Conservation (phyloP, 2,888 invertebrate species). For the Pherbina coryleti region DNA sequence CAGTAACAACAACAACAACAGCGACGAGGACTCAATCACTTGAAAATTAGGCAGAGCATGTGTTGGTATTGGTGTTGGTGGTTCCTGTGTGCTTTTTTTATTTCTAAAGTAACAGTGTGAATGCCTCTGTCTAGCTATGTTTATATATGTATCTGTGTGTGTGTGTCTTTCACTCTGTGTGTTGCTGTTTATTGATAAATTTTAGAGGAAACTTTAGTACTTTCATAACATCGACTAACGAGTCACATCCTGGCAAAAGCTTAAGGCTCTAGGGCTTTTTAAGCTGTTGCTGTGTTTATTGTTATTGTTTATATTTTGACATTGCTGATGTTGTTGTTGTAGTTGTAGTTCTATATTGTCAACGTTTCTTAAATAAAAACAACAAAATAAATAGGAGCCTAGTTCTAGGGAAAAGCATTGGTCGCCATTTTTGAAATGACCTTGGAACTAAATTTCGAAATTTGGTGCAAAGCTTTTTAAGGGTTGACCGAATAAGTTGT, state of each 20-base stretch:
- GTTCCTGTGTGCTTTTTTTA: neutral
- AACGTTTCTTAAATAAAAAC: no score
- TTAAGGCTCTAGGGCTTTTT: slow-evolving; percentile 12
- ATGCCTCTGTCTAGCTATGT: neutral
- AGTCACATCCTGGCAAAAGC: slow-evolving; percentile 18
- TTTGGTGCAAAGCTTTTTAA: neutral
- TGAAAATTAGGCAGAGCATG: slow-evolving; percentile 21
- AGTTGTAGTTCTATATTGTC: no score
- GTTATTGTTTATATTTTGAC: neutral
- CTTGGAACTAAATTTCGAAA: neutral
- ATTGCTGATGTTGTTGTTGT: neutral
- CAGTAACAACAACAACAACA: slow-evolving; percentile 1
- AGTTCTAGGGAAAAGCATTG: no score
- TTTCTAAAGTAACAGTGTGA: neutral
- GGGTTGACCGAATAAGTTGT: no score
- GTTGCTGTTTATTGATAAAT: neutral
- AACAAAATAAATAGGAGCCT: no score
- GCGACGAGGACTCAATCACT: neutral
- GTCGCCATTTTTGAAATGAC: no score
- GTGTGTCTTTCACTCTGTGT: neutral
- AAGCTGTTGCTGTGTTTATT: slow-evolving; percentile 19
- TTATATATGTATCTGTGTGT: neutral
- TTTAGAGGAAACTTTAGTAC: neutral
- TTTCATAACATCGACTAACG: slow-evolving; percentile 22
- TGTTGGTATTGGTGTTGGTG: neutral